A percentile compares a stretch with the other conserved stretches of the same genome.
phyloP scores from a whole-genome alignment of 2,888 invertebrate genomes.

The Notodonta ziczac region DNA sequence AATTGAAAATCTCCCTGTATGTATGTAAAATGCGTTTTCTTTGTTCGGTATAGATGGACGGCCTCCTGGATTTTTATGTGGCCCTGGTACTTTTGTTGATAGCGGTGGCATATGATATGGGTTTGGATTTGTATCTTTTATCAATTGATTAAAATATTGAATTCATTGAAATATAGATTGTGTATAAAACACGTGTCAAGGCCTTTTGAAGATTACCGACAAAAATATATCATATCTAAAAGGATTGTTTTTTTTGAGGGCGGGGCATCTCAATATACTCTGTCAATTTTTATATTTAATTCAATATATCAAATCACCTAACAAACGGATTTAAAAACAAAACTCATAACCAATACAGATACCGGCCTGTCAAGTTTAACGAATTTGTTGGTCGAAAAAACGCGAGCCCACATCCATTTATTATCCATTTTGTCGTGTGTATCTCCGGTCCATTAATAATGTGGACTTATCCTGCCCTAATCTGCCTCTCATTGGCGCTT shows the following conservation, averaged over 20 bases:
- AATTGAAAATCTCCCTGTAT: constrained; percentile 48
- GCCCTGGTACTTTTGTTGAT: constrained; percentile 10
- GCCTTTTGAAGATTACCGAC: too few species aligned
- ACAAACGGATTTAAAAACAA: constrained; percentile 3
- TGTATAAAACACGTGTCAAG: too few species aligned
- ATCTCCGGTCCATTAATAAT: constrained; percentile 83
- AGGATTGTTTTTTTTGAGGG: too few species aligned
- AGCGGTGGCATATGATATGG: not conserved
- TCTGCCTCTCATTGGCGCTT: constrained; percentile 82
- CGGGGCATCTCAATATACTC: too few species aligned
- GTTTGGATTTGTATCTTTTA: not conserved
- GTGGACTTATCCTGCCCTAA: constrained; percentile 77
- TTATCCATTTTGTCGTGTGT: constrained; percentile 76
- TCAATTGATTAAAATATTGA: not conserved
- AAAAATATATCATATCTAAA: too few species aligned
- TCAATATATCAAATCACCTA: not conserved
- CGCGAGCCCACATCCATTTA: constrained; percentile 62
- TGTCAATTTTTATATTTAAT: not conserved
- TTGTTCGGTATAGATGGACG: constrained; percentile 25
- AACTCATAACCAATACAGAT: constrained; percentile 7
- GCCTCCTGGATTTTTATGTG: constrained; percentile 8
- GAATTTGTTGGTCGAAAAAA: constrained; percentile 47
- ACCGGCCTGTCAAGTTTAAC: constrained; percentile 37
- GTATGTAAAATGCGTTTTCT: constrained; percentile 33
- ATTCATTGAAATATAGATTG: too few species aligned